Evolutionary conservation across 30 jellyfish, hydroid and myxozoan species (phyloP), one percentile per base, ranked within the genome.

Genomic region (Sanderia malayensis): DNA sequence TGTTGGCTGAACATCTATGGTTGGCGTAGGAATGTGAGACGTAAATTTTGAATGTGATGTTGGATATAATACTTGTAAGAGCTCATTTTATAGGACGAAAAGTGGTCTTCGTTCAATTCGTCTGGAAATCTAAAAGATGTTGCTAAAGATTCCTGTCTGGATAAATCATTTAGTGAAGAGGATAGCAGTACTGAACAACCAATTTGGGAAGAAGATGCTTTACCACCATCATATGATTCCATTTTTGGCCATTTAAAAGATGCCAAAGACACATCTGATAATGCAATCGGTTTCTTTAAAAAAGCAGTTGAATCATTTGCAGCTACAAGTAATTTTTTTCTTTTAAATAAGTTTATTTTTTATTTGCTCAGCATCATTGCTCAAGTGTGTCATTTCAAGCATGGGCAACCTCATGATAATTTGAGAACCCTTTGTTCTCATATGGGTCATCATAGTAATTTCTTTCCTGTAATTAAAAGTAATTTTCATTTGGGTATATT

Each of bases 211-310:
- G 83, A 72, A 28, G 79, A 67, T 31, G 70, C 79, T 1, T 22
- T 85, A 32, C 93, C 88, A 10, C 96, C 93, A 27, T 61, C 93
- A 8, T 86, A 86, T 62, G 94, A 86, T 30, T 86, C 96, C 19
- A 69, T 86, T 19, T 86, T 86, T 64, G 91, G 85, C 46, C 96
- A 87, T 59, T 81, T 87, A 24, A 87, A 73, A 58, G 96, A 87
- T 52, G 81, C 72, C 9, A 73, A 67, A 27, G 89, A 79, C 20
- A 60, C 78, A 45, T 71, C 83, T 45, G 90, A 68, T 44, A 69
- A 68, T 69, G 86, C 92, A 24, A 47, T 76, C 27, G 92, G 83
- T 15, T 75, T 61, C 71, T 85, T 85, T 69, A 75, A 70, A 63
- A 77, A 70, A 44, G 81, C 86, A 1, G 30, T 70, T 30, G 72